Evolutionary conservation across 2,113 vertebrate species (phyloP), one percentile per base, ranked within the genome.

Genomic region (Gadus chalcogrammus): DNA sequence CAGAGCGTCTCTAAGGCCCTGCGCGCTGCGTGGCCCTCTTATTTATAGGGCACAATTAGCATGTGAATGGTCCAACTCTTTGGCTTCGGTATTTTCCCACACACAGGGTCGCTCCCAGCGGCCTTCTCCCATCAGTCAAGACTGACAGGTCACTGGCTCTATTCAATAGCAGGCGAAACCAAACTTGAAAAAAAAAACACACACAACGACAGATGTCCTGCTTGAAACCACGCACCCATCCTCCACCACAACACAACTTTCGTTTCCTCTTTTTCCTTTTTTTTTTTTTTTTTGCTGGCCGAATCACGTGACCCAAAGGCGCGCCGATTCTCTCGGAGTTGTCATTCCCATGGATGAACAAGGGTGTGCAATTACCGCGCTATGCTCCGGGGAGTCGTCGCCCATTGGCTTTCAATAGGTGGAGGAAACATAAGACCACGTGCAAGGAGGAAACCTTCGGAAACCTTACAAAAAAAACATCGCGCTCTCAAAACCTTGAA

Each of bases 61-160:
- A 95, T 95, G 86, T 95, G 93, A 95, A 95, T 94, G 83, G 82
- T 66, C 62, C 64, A 79, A 83, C 80, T 82, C 87, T 90, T 92
- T 92, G 91, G 92, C 89, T 89, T 91, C 75, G 83, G 87, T 88
- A 92, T 92, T 93, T 94, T 94, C 94, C 93, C 93, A 94, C 94
- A 94, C 88, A 90, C 89, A 88, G 89, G 89, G 87, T 92, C 86
- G 85, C 87, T 89, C 87, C 88, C 76, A 81, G 86, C 84, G 90
- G 87, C 87, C 88, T 87, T 81, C 77, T 89, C 89, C 92, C 89
- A 94, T 94, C 93, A 93, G 93, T 94, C 93, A 94, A 89, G 87
- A 89, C 86, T 93, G 94, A 93, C 94, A 94, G 94, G 94, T 93
- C 93, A 93, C 91, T 91, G 91, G 90, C 91, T 92, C 91, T 91